These are phyloP conservation scores for Mesocentrotus franciscanus DNA, from an alignment of 53 echinoderm and acorn worm species.

Conservation along the genomic window DNA sequence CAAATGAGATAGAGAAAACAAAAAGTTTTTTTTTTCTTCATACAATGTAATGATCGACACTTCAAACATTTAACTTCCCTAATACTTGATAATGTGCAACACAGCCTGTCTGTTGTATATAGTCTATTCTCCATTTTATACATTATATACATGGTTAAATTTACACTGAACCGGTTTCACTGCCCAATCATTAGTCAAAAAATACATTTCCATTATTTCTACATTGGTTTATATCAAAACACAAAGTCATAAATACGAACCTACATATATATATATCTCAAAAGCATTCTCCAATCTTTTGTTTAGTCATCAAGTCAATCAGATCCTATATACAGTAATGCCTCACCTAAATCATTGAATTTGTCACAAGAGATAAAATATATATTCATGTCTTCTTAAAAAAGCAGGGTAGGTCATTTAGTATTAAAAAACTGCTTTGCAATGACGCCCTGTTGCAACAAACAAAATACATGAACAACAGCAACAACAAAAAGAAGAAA, in stretches of 20 bases:
- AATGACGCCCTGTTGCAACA: no score
- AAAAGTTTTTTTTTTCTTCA: background rate
- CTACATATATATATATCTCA: constrained; percentile 70
- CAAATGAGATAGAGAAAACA: constrained; percentile 50
- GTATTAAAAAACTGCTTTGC: no score
- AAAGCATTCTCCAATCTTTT: constrained; percentile 24
- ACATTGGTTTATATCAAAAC: constrained; percentile 46
- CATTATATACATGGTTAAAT: constrained; percentile 56
- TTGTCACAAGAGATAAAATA: constrained; percentile 27
- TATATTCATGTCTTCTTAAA: no score
- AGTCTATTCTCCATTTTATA: constrained; percentile 61
- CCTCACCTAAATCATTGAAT: constrained; percentile 36
- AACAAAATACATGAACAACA: no score
- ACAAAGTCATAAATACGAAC: constrained; percentile 67
- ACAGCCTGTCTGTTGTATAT: constrained; percentile 50
- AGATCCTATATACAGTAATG: constrained; percentile 68
- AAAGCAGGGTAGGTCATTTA: no score
- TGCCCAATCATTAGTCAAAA: constrained; percentile 41
- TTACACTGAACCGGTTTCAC: background rate
- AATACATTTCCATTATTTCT: constrained; percentile 56
- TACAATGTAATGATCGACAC: constrained; percentile 32
- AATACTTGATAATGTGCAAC: constrained; percentile 36
- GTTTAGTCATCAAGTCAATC: constrained; percentile 48
- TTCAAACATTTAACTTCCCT: constrained; percentile 28
- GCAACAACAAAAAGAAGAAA: no score